Conservation (phyloP, 2,888 invertebrate genomes). For the Pollenia labialis region DNA sequence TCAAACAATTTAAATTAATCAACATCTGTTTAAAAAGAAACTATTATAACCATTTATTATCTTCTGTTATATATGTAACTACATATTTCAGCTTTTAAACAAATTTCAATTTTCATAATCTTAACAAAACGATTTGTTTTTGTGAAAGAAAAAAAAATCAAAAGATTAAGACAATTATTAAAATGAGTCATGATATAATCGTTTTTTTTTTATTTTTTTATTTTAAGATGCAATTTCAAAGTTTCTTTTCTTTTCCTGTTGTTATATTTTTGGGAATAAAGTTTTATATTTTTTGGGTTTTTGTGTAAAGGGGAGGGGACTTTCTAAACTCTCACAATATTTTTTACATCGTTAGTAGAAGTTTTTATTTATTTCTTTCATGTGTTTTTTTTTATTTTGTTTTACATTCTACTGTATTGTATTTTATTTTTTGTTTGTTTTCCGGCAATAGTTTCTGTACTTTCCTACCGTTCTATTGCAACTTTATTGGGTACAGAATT, state of each 20-base stretch:
- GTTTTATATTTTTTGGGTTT: slow-evolving; percentile 8
- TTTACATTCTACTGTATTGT: slow-evolving; percentile 21
- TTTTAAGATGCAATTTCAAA: slow-evolving; percentile 14
- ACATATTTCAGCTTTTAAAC: not conserved
- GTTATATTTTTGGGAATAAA: not conserved
- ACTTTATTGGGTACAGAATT: not conserved
- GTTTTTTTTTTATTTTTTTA: slow-evolving; percentile 5
- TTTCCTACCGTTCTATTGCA: not conserved
- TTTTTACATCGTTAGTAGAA: slow-evolving; percentile 22
- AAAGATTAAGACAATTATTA: slow-evolving; percentile 36
- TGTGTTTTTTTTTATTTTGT: slow-evolving; percentile 29
- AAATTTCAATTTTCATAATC: slow-evolving; percentile 50
- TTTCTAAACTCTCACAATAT: slow-evolving; percentile 49
- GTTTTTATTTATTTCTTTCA: slow-evolving; percentile 50
- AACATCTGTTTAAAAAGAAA: slow-evolving; percentile 57
- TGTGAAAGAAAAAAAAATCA: slow-evolving; percentile 21
- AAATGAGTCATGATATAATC: slow-evolving; percentile 60
- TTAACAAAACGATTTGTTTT: slow-evolving; percentile 56
- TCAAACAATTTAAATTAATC: slow-evolving; percentile 64
- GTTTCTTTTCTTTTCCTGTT: slow-evolving; percentile 18
- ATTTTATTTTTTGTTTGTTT: not conserved
- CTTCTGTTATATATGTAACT: not conserved
- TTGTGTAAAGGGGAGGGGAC: not conserved
- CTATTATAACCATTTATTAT: slow-evolving; percentile 32
- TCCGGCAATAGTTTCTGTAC: too few species aligned